phyloP scores from a whole-genome alignment of 2,888 invertebrate genomes.

The Trichogramma evanescens region DNA sequence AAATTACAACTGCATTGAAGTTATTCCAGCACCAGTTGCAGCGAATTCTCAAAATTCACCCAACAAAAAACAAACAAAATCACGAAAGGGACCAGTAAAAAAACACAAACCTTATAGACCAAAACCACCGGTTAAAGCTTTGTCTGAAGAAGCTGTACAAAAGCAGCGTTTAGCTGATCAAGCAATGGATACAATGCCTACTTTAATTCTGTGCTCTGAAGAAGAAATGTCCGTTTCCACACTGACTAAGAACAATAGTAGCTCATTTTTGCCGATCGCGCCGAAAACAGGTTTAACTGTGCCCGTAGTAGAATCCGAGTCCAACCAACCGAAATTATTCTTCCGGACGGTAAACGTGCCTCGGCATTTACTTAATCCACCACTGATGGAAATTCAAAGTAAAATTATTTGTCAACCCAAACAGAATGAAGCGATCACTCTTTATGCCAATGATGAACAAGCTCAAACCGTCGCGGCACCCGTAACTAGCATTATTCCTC shows the following conservation, averaged over 20 bases:
- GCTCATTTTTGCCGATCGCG: conserved; percentile 28
- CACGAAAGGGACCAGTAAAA: neutral
- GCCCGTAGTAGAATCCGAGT: neutral
- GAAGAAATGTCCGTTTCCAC: conserved; percentile 22
- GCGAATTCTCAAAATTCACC: neutral
- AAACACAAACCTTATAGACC: neutral
- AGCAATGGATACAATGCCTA: conserved; percentile 33
- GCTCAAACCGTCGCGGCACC: conserved; percentile 16
- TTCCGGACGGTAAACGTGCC: conserved; percentile 29
- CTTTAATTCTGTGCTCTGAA: conserved; percentile 35
- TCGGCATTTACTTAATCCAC: conserved; percentile 6
- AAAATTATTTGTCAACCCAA: too few species aligned
- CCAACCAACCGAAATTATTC: conserved; percentile 19
- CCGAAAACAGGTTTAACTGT: conserved; percentile 27
- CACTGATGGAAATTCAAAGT: conserved; percentile 2
- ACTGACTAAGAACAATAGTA: conserved; percentile 2
- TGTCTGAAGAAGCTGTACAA: neutral
- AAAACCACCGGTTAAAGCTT: conserved; percentile 12
- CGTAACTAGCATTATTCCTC: conserved; percentile 27
- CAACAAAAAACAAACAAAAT: conserved; percentile 11
- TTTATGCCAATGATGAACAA: neutral
- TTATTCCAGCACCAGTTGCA: neutral
- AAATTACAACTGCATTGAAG: too few species aligned
- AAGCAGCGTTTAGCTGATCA: conserved; percentile 9
- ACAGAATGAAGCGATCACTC: neutral